Percentiles rank a stretch among this genome's conserved stretches.
These are phyloP conservation scores for Drosophila triauraria DNA, from an alignment of 1,140 invertebrate genomes.

Conservation along the genomic window DNA sequence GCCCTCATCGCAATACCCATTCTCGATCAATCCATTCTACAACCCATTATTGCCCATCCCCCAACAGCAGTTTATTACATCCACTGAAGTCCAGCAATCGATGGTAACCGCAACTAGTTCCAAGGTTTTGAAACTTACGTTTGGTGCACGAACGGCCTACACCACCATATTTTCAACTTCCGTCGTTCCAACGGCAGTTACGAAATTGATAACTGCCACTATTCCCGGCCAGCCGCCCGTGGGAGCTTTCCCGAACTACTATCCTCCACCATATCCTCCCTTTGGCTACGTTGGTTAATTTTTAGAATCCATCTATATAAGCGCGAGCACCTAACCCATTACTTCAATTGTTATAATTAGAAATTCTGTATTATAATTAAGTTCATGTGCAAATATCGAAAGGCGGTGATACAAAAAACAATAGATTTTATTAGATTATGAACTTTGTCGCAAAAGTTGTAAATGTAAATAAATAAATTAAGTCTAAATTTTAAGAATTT, in stretches of 20 bases:
- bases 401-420: conserved; percentile 45
- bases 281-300: conserved; percentile 91
- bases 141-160: conserved; percentile 94
- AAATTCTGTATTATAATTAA: conserved; percentile 48
- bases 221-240: conserved; percentile 91
- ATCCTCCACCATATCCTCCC: conserved; percentile 85
- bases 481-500: conserved; percentile 30
- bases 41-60: conserved; percentile 68
- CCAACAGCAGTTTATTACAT: conserved; percentile 92
- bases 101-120: conserved; percentile 92
- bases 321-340: conserved; percentile 22
- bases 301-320: conserved; percentile 22
- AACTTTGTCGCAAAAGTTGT: conserved; percentile 49
- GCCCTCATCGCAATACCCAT: conserved; percentile 85
- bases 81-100: conserved; percentile 92
- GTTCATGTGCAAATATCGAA: conserved; percentile 48
- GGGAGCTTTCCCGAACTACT: conserved; percentile 89
- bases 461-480: conserved; percentile 38
- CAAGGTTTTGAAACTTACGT: conserved; percentile 93
- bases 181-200: conserved; percentile 92
- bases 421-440: conserved; percentile 46
- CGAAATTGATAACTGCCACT: conserved; percentile 92
- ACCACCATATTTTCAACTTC: conserved; percentile 94
- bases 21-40: conserved; percentile 86
- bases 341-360: conserved; percentile 33